phyloP scores from a whole-genome alignment of 2,888 invertebrate species.

The Acrobasis repandana region DNA sequence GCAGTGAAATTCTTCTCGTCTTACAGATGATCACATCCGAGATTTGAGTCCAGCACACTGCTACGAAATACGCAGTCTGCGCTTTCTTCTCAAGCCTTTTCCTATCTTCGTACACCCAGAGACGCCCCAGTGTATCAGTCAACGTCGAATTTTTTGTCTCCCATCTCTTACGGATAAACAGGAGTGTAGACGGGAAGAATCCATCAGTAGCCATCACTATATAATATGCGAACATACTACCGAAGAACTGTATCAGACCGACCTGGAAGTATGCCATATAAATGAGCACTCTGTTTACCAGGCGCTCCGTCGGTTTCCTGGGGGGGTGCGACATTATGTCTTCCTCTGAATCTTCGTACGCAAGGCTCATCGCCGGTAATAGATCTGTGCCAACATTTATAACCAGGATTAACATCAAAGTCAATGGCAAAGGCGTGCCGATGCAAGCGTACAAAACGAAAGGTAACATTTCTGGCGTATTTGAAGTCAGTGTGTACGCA shows the following conservation, averaged over 20 bases:
- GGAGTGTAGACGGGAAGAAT: slow-evolving; percentile 86
- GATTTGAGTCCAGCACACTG: slow-evolving; percentile 90
- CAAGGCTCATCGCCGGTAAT: slow-evolving; percentile 89
- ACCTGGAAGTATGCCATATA: slow-evolving; percentile 93
- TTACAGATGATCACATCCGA: slow-evolving; percentile 91
- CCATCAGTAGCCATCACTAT: slow-evolving; percentile 91
- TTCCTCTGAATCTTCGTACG: slow-evolving; percentile 89
- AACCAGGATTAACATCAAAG: slow-evolving; percentile 83
- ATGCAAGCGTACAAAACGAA: slow-evolving; percentile 89
- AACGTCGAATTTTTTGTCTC: slow-evolving; percentile 85
- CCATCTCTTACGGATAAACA: slow-evolving; percentile 89
- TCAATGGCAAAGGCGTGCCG: slow-evolving; percentile 89
- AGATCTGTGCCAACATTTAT: slow-evolving; percentile 92
- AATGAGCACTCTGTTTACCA: slow-evolving; percentile 84
- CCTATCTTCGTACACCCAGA: slow-evolving; percentile 87
- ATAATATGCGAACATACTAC: slow-evolving; percentile 91
- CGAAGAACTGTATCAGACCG: slow-evolving; percentile 92
- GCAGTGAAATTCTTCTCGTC: slow-evolving; percentile 87
- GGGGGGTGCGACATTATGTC: slow-evolving; percentile 88
- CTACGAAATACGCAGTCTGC: slow-evolving; percentile 91
- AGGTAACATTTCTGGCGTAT: slow-evolving; percentile 93
- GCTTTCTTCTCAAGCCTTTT: slow-evolving; percentile 88
- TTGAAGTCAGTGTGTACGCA: slow-evolving; percentile 91
- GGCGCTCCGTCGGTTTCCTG: slow-evolving; percentile 77
- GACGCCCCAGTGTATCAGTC: slow-evolving; percentile 88